Evolutionary conservation across 1,140 invertebrate species (phyloP), one percentile per base, ranked within the genome.

Genomic region (Nasonia giraulti): DNA sequence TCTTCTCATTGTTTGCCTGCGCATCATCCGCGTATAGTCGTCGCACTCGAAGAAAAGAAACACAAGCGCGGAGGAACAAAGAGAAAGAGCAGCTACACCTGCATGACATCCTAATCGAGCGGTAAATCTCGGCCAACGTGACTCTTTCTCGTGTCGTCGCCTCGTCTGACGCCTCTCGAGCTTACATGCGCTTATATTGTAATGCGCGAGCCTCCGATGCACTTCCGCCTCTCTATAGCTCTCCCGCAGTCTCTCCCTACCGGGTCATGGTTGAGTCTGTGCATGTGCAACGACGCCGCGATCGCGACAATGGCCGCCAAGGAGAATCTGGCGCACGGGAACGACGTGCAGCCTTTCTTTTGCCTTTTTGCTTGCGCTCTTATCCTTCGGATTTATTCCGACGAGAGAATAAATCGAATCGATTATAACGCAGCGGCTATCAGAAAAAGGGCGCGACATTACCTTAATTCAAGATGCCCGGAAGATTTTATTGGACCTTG

Each of bases 91-190:
- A 62, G n/a, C 14, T 62, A 50, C 62, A 83, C 82, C 75, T 83
- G 75, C 62, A 55, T 69, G 75, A 83, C 82, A 55, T 83, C 82
- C 75, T 78, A 83, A 83, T 83, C 82, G 75, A 83, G 74, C 75
- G 74, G 62, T 78, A 50, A 83, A 83, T 83, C 82, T 83, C 62
- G 40, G 31, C 14, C 31, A 77, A 76, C 74, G 33, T 40, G 33
- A 76, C 40, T 47, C 55, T 62, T 62, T 62, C 55, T 62, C 7
- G 20, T 62, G 55, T 62, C 55, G 55, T 62, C 55, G 55, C 55
- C 55, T 62, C 17, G 17, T 62, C 17, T n/a, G 20, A 62, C 55
- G 55, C 55, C 55, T 62, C 55, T 20, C 55, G 14, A 17, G 55
- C 50, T 55, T 17, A 55, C 12, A 55, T 20, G 50, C 20, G 20